Evolutionary conservation across 2,113 vertebrate genomes (phyloP).

Genomic region (Brevimyrus niger): DNA sequence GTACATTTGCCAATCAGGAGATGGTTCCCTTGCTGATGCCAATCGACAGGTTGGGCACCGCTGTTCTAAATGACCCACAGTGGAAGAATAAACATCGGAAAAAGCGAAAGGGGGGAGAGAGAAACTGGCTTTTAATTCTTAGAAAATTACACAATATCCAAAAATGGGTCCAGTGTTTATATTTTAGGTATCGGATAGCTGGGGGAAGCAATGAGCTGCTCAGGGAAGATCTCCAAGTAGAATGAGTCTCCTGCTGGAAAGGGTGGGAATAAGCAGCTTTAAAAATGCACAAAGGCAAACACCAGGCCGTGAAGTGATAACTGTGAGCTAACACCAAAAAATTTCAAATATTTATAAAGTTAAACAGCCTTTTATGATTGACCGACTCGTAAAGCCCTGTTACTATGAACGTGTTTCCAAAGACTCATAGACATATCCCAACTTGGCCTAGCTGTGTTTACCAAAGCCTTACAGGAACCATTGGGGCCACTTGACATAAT

Average conservation of each 20-base stretch:
- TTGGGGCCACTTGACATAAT: not conserved
- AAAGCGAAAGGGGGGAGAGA: not conserved
- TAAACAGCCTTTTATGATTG: not conserved
- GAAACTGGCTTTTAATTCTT: not conserved
- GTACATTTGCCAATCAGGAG: not conserved
- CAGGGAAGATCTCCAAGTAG: not conserved
- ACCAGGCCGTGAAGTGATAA: not conserved
- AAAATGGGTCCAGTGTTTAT: not conserved
- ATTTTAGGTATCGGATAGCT: not conserved
- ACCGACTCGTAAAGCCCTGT: not conserved
- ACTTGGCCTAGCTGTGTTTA: not conserved
- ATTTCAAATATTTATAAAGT: constrained; percentile 10
- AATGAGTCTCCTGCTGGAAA: not conserved
- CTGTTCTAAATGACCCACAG: not conserved
- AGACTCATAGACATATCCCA: not conserved
- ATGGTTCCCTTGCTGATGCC: not conserved
- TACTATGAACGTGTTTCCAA: not conserved
- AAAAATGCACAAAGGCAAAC: constrained; percentile 12
- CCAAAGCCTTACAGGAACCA: not conserved
- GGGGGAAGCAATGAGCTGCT: not conserved
- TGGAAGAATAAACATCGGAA: not conserved
- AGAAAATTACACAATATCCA: not conserved
- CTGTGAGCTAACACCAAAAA: constrained; percentile 1
- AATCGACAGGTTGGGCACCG: not conserved
- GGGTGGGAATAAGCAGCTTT: not conserved